Base-by-base conservation (phyloP, 2,797 vertebrate genomes). In the Epinephelus malabaricus region DNA sequence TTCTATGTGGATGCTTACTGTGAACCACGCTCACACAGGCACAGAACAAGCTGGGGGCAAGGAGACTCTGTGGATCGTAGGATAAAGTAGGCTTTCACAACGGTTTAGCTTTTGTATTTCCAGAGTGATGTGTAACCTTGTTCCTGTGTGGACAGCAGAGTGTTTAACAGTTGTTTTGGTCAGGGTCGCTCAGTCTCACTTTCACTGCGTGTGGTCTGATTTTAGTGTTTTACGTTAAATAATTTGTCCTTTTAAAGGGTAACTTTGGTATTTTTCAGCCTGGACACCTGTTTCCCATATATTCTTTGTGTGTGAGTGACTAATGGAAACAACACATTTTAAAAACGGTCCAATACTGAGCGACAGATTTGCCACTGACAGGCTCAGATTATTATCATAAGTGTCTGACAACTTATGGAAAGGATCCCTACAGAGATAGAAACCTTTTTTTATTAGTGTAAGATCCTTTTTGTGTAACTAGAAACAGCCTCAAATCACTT, bases 21-120 rank as follows among this genome's bases (percentile, higher is more conserved):
- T 49, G 53, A 56, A n/a, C 38, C 79, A 77, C 87, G 78, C 79
- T 64, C 65, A 79, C 71, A 72, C 70, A 84, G 27, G 49, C 51
- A 55, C 50, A 82, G 69, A 87, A 40, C 60, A 12, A 67, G 88
- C 90, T 88, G 50, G 78, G 81, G 91, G 92, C 93, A 91, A 92
- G 89, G 91, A 87, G 76, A 88, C 76, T 55, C 27, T 30, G 76
- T 59, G 9, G 11, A 56, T 73, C 30, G 64, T 53, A 60, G 69
- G 61, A 65, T 56, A 18, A 70, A 81, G 71, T 10, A 19, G 40
- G 47, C 76, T 74, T 82, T 92, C 78, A 86, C 0, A 70, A 78
- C 75, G 15, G 81, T 72, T 86, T 78, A 78, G 77, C 78, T 50
- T 67, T 30, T 25, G 51, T 56, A 27, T 74, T 59, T 55, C 56